A percentile compares a stretch with the other conserved stretches of the same genome.
These are phyloP conservation scores for Nycteola revayana DNA, from an alignment of 2,888 invertebrate species.

Conservation along the genomic window DNA sequence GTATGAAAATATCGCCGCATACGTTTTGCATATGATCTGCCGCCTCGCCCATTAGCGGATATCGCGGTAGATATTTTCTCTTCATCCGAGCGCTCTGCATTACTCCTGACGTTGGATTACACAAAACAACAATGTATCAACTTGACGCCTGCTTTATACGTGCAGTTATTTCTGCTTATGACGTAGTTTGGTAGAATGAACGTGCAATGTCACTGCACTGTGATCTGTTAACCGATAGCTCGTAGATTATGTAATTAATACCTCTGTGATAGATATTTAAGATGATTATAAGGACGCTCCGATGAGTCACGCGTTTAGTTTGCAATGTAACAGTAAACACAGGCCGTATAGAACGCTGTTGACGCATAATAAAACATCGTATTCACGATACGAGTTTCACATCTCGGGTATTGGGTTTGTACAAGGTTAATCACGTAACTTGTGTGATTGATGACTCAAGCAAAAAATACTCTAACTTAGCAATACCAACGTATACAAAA, in stretches of 20 bases:
- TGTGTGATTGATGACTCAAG: no score
- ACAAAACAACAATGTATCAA: conserved; percentile 21
- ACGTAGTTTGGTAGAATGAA: conserved; percentile 16
- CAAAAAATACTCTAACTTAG: no score
- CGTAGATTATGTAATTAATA: conserved; percentile 58
- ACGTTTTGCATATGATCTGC: conserved; percentile 32
- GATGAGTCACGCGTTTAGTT: conserved; percentile 62
- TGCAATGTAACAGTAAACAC: conserved; percentile 50
- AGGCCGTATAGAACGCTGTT: conserved; percentile 34
- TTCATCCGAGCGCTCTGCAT: conserved; percentile 19
- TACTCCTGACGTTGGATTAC: conserved; percentile 29
- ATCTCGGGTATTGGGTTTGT: conserved; percentile 18
- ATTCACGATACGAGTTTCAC: conserved; percentile 19
- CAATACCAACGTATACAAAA: no score
- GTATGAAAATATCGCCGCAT: conserved; percentile 32
- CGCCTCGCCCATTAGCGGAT: conserved; percentile 27
- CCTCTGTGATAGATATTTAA: conserved; percentile 77
- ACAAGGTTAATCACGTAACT: conserved; percentile 23
- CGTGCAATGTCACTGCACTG: conserved; percentile 18
- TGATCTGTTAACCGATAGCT: conserved; percentile 29
- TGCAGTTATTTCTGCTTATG: conserved; percentile 20
- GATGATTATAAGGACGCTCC: conserved; percentile 53
- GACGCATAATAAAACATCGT: conserved; percentile 41
- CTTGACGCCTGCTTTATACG: conserved; percentile 8
- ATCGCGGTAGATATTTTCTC: conserved; percentile 26